Conservation (phyloP, 2,888 invertebrate genomes). For the Odontothrips loti region DNA sequence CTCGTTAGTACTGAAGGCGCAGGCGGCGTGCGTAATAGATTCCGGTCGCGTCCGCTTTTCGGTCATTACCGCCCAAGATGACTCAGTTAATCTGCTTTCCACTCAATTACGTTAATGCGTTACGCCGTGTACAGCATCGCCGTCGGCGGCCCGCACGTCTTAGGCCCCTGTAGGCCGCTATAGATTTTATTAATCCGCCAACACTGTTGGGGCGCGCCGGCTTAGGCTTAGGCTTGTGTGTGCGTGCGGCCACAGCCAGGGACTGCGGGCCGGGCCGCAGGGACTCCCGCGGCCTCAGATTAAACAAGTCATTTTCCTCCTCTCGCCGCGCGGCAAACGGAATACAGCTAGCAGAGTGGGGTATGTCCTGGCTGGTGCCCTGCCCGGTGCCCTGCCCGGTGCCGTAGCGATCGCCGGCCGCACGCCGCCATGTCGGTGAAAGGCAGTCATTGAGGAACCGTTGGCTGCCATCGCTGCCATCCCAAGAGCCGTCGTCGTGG, state of each 20-base stretch:
- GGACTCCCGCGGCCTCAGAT: background rate
- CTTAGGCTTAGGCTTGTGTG: background rate
- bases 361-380: no score
- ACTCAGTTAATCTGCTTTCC: constrained; percentile 23
- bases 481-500: no score
- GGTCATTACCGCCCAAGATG: background rate
- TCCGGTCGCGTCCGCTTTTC: background rate
- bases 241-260: background rate
- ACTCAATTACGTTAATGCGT: background rate
- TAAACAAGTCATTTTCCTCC: background rate
- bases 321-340: no score
- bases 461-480: no score
- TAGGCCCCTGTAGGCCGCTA: background rate
- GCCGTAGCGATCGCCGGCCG: no score
- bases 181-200: constrained; percentile 25
- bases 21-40: constrained; percentile 35
- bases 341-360: no score
- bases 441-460: no score
- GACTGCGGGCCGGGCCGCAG: background rate
- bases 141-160: constrained; percentile 2
- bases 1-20: background rate
- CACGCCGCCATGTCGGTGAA: no score
- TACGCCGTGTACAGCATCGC: background rate
- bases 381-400: no score
- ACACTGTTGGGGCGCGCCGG: background rate